Conservation (phyloP, 2,113 vertebrate species). For the Platysternon megacephalum region DNA sequence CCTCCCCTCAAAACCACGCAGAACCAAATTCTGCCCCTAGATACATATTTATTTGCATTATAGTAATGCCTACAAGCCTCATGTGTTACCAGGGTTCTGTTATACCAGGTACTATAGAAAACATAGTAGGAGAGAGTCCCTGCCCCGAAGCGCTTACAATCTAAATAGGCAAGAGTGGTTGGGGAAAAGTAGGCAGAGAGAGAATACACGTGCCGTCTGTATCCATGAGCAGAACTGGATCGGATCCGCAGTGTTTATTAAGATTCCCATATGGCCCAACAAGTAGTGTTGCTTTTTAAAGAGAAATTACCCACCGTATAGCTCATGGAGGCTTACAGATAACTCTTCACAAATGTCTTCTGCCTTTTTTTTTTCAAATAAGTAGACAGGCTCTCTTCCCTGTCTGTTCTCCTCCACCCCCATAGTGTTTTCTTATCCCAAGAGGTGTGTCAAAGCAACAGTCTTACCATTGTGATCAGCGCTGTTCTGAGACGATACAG, state of each 20-base stretch:
- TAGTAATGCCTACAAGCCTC: background rate
- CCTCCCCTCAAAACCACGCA: background rate
- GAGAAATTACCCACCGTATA: background rate
- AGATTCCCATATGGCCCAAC: background rate
- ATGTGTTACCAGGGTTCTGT: accelerated
- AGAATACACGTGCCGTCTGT: background rate
- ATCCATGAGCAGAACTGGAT: background rate
- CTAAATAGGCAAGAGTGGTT: accelerated
- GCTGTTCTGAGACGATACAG: background rate
- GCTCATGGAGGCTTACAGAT: background rate
- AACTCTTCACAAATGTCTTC: background rate
- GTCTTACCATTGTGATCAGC: background rate
- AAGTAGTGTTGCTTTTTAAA: background rate
- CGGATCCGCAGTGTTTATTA: background rate
- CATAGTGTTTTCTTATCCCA: no score
- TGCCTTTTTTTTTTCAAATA: background rate
- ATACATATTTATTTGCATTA: background rate
- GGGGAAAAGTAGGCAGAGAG: background rate
- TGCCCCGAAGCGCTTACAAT: background rate
- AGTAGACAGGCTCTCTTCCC: accelerated
- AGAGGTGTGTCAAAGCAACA: no score
- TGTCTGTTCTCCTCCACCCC: background rate
- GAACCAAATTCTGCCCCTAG: background rate
- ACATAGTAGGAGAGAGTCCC: background rate
- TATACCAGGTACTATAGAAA: background rate